Percentiles rank a stretch among this genome's conserved stretches.
Evolutionary conservation across 2,888 invertebrate species (phyloP).

Genomic region (Acrobasis consociella): DNA sequence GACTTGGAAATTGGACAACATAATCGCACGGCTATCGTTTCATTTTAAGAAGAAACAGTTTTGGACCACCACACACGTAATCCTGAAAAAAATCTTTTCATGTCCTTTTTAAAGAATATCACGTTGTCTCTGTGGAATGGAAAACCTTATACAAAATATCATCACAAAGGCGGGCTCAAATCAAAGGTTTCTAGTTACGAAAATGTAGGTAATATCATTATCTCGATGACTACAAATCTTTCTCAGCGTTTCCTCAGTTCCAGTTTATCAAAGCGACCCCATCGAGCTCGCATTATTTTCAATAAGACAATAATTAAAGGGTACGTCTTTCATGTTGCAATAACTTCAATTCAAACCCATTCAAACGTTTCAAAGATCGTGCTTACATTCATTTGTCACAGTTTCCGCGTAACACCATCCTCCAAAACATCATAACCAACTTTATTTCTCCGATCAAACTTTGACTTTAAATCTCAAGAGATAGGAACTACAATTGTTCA

Average conservation of each 20-base stretch:
- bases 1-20: no score
- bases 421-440: not conserved
- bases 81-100: no score
- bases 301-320: conserved; percentile 57
- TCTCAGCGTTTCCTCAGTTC: conserved; percentile 11
- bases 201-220: conserved; percentile 1
- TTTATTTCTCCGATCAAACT: not conserved
- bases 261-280: conserved; percentile 24
- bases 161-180: not conserved
- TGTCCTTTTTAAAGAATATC: no score
- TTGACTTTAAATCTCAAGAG: not conserved
- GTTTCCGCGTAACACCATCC: conserved; percentile 40
- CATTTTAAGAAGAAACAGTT: no score
- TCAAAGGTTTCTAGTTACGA: no score
- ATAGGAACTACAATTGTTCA: not conserved
- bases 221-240: conserved; percentile 25
- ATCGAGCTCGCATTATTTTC: conserved; percentile 63
- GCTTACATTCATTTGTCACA: conserved; percentile 72
- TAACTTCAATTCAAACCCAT: conserved; percentile 49
- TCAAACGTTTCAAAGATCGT: conserved; percentile 61
- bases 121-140: no score
- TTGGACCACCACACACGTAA: no score
- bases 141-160: no score
- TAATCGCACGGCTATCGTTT: no score
- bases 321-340: conserved; percentile 22